Evolutionary conservation across 2,797 vertebrate genomes (phyloP).

Genomic region (Sylvia borin): DNA sequence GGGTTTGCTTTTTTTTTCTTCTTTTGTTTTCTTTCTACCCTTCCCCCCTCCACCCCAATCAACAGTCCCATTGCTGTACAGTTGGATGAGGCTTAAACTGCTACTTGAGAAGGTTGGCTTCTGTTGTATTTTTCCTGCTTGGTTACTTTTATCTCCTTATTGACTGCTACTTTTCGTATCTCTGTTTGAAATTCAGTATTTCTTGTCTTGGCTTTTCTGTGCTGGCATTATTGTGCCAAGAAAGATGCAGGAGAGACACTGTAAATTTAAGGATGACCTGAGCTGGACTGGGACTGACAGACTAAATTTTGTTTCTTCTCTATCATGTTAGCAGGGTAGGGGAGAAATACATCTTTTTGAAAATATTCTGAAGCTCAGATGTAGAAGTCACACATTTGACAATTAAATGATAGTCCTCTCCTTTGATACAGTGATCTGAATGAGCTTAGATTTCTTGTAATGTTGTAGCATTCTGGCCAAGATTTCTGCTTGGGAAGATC

Average conservation of each 20-base stretch:
- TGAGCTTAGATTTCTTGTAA: constrained; percentile 24
- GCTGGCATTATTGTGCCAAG: neutral
- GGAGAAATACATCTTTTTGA: neutral
- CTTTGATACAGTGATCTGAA: constrained; percentile 24
- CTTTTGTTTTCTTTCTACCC: rapidly evolving
- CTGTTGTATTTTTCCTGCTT: neutral
- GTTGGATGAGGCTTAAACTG: neutral
- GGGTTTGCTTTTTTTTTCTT: neutral
- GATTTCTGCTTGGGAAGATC: constrained; percentile 76
- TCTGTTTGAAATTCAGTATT: constrained; percentile 35
- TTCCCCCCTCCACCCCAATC: rapidly evolving
- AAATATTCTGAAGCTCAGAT: neutral
- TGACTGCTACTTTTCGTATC: neutral
- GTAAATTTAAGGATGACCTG: neutral
- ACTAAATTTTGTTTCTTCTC: neutral
- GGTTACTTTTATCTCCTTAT: constrained; percentile 1
- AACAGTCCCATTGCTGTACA: neutral
- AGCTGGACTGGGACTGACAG: neutral
- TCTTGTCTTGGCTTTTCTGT: constrained; percentile 13
- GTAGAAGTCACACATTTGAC: neutral
- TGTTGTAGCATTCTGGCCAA: constrained; percentile 68
- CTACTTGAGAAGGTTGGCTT: neutral
- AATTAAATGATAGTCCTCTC: neutral
- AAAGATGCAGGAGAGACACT: neutral
- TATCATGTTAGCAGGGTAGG: neutral